phyloP scores from a whole-genome alignment of 2,113 vertebrate species.

The Mormyrus iriodes region DNA sequence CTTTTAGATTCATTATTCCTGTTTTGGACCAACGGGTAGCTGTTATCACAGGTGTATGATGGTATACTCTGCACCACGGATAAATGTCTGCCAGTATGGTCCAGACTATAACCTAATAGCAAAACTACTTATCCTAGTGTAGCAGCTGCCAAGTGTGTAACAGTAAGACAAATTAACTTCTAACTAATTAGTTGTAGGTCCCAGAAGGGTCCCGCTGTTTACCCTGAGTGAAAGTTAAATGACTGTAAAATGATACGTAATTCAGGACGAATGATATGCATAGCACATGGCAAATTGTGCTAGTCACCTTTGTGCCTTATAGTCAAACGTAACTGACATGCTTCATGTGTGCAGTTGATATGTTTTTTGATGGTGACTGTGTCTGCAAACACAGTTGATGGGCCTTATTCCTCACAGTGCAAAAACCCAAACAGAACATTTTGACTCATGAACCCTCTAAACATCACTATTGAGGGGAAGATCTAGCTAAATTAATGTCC shows the following conservation, averaged over 20 bases:
- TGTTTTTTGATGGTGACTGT: not conserved
- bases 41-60: not conserved
- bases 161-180: not conserved
- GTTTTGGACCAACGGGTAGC: not conserved
- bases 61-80: not conserved
- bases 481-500: not conserved
- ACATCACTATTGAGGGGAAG: not conserved
- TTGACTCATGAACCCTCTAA: not conserved
- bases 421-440: not conserved
- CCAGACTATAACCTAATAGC: not conserved
- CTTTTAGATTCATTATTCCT: not conserved
- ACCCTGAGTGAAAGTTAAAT: not conserved
- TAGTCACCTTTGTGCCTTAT: not conserved
- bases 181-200: not conserved
- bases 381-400: not conserved
- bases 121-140: not conserved
- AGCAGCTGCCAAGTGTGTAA: not conserved
- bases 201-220: not conserved
- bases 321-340: not conserved
- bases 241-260: not conserved
- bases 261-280: not conserved
- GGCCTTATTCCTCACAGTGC: not conserved
- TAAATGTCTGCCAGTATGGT: not conserved
- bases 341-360: not conserved
- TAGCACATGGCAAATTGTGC: not conserved